Conservation (phyloP, 2,113 vertebrate species). For the Acrocephalus kingi region DNA sequence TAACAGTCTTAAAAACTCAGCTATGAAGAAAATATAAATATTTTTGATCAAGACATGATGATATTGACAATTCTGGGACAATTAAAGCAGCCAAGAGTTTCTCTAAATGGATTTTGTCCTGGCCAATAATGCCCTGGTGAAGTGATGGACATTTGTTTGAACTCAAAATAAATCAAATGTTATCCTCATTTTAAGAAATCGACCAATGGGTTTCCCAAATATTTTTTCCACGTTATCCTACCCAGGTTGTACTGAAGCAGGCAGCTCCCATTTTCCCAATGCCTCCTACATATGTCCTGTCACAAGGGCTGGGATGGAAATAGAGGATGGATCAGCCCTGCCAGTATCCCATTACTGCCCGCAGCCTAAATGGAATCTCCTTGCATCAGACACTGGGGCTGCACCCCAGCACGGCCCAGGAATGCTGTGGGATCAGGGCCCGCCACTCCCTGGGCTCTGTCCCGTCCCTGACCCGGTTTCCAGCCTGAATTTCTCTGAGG, state of each 20-base stretch:
- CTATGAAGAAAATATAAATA: not conserved
- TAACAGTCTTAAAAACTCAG: not conserved
- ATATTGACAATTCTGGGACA: not conserved
- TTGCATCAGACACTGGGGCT: not conserved
- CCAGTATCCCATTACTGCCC: not conserved
- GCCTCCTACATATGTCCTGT: not conserved
- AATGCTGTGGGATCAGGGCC: accelerated
- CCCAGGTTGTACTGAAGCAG: not conserved
- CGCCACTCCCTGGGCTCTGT: not conserved
- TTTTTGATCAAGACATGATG: not conserved
- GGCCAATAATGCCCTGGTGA: not conserved
- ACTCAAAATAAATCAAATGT: not conserved
- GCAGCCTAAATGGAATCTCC: not conserved
- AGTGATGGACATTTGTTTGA: not conserved
- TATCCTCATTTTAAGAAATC: not conserved
- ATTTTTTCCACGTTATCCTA: not conserved
- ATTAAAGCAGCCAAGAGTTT: not conserved
- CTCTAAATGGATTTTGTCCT: not conserved
- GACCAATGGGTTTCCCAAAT: not conserved
- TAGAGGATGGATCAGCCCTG: not conserved
- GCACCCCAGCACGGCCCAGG: not conserved
- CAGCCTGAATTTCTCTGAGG: not conserved
- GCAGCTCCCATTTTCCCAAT: not conserved
- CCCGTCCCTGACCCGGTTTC: not conserved
- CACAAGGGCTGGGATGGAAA: not conserved